Base-by-base conservation (phyloP, 1,140 invertebrate genomes). In the Pogonus chalceus region DNA sequence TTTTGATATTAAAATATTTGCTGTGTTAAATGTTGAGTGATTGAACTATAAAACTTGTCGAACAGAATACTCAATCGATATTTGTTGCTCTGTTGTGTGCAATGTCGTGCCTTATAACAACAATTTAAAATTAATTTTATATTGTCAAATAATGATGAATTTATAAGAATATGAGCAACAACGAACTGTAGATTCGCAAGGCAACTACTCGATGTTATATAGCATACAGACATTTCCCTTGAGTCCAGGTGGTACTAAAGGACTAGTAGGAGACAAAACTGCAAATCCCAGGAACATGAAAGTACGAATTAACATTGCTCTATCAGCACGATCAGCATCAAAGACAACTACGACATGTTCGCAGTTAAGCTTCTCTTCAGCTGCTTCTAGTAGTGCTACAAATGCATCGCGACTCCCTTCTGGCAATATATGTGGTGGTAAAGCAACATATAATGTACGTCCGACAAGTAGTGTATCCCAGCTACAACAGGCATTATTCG, bases 251-350 rank as follows among this genome's bases (percentile, higher is more conserved):
- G 84, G 81, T 62, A 85, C 76, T 60, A 90, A 72, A n/a, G 79
- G 76, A 52, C 91, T 87, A 61, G 82, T 87, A 48, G 93, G 91
- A 35, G 88, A 79, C 58, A 96, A 75, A 43, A 88, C 79, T 58
- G 82, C 80, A 74, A 98, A 97, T 46, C 93, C 93, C 74, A 97
- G 82, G 74, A 95, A 96, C 86, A 95, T 94, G 81, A 98, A 97
- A 49, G 91, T 92, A 63, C 92, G 84, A 51, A 97, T 83, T 53
- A 96, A 76, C 58, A 84, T 83, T 31, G 85, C 84, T 73, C 88
- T 80, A 72, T 97, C 91, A 31, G 79, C 67, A 47, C 91, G 82
- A 65, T 88, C 83, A 72, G 54, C 56, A 18, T 59, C 47, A 53
- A 70, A 68, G 3, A 43, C 37, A 9, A 43, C 37, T 52, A 91